Evolutionary conservation across 2,113 vertebrate species (phyloP).

Genomic region (Arenaria interpres): DNA sequence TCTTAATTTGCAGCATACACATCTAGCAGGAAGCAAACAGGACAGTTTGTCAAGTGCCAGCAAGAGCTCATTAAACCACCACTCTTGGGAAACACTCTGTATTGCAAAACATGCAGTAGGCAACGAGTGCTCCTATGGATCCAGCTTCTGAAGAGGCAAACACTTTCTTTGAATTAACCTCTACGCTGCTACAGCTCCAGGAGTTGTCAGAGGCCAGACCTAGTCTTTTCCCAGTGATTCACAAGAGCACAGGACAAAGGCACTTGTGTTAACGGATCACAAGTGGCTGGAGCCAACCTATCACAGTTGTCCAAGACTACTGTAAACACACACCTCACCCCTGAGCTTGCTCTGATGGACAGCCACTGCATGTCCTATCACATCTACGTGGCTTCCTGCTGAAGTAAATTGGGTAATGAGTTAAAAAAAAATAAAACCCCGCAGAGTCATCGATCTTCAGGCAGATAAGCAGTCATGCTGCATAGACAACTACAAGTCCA

Average conservation of each 20-base stretch:
- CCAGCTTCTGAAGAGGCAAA: background rate
- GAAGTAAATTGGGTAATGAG: background rate
- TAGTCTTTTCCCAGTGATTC: background rate
- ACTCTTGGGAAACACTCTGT: slow-evolving; percentile 16
- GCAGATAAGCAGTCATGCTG: background rate
- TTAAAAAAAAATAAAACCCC: background rate
- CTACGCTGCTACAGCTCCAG: background rate
- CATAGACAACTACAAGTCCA: background rate
- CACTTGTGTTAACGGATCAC: background rate
- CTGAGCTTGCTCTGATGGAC: background rate
- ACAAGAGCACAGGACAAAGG: background rate
- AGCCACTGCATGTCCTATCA: background rate
- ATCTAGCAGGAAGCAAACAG: slow-evolving; percentile 18
- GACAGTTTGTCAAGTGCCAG: slow-evolving; percentile 34
- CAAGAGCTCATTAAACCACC: slow-evolving; percentile 20
- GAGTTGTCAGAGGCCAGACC: background rate
- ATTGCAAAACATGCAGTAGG: background rate
- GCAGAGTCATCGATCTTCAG: background rate
- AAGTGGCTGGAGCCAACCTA: background rate
- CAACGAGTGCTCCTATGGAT: background rate
- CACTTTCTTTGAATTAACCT: background rate
- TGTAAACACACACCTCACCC: background rate
- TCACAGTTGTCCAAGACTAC: background rate
- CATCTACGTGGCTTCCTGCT: background rate
- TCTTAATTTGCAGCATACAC: background rate